A percentile compares a stretch with the other conserved stretches of the same genome.
Conservation (phyloP, 2,888 invertebrate species). For the Lasius platythorax region DNA sequence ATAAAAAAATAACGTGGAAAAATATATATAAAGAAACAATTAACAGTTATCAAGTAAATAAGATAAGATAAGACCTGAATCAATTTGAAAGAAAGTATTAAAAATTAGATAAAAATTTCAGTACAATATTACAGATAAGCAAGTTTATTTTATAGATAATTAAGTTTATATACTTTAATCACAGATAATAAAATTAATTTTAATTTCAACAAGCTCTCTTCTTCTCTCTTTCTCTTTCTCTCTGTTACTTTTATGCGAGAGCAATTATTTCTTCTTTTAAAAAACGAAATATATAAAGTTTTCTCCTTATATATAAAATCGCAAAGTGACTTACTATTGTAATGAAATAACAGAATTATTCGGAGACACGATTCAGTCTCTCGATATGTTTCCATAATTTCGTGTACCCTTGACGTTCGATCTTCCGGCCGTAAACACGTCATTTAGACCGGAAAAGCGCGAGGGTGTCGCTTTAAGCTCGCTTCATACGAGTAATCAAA, state of each 20-base stretch:
- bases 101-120: neutral
- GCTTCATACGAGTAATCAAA: slow-evolving; percentile 34
- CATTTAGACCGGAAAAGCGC: slow-evolving; percentile 8
- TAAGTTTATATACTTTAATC: neutral
- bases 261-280: neutral
- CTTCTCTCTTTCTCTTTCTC: neutral
- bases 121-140: neutral
- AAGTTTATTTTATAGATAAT: neutral
- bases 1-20: neutral
- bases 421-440: slow-evolving; percentile 34
- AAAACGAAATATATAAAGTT: neutral
- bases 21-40: neutral
- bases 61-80: neutral
- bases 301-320: neutral
- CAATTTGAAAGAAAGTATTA: neutral
- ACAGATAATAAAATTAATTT: neutral
- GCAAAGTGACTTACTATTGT: neutral
- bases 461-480: slow-evolving; percentile 49
- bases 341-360: neutral
- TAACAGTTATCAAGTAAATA: neutral
- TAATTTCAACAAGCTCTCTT: neutral
- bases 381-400: slow-evolving; percentile 15
- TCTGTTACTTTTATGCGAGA: neutral
- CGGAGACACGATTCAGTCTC: neutral
- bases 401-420: slow-evolving; percentile 3